These are phyloP conservation scores for Machimus rusticus DNA, from an alignment of 2,888 invertebrate genomes.

Conservation along the genomic window DNA sequence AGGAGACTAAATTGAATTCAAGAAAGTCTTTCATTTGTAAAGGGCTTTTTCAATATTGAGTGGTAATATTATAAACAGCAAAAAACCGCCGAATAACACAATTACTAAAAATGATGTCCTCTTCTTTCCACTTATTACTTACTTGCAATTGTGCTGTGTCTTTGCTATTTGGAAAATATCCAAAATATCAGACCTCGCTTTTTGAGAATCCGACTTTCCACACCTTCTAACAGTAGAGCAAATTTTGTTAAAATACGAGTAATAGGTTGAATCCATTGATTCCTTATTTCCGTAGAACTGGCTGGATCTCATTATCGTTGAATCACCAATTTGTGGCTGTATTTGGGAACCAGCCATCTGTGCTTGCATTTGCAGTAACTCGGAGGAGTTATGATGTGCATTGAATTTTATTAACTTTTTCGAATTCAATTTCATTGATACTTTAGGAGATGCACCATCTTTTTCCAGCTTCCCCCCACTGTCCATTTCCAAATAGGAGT, in stretches of 20 bases:
- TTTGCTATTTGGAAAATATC: slow-evolving; percentile 34
- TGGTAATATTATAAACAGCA: too few species aligned
- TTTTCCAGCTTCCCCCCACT: background rate
- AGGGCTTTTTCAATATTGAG: background rate
- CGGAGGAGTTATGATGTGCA: background rate
- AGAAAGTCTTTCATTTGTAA: background rate
- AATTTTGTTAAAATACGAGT: slow-evolving; percentile 2
- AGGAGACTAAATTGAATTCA: slow-evolving; percentile 48
- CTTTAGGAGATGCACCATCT: slow-evolving; percentile 18
- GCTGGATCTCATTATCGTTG: background rate
- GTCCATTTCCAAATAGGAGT: background rate
- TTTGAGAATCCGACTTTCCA: background rate
- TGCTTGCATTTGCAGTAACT: background rate
- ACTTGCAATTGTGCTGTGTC: background rate
- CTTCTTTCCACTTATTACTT: background rate
- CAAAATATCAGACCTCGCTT: slow-evolving; percentile 19
- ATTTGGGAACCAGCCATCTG: background rate
- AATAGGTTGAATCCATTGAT: background rate
- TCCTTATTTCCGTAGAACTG: background rate
- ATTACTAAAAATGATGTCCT: too few species aligned
- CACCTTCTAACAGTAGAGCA: background rate
- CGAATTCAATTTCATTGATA: background rate
- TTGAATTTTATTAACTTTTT: background rate
- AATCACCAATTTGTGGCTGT: background rate
- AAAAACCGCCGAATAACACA: too few species aligned